Evolutionary conservation across 1,140 invertebrate species (phyloP).

Genomic region (Drosophila fuyamai): DNA sequence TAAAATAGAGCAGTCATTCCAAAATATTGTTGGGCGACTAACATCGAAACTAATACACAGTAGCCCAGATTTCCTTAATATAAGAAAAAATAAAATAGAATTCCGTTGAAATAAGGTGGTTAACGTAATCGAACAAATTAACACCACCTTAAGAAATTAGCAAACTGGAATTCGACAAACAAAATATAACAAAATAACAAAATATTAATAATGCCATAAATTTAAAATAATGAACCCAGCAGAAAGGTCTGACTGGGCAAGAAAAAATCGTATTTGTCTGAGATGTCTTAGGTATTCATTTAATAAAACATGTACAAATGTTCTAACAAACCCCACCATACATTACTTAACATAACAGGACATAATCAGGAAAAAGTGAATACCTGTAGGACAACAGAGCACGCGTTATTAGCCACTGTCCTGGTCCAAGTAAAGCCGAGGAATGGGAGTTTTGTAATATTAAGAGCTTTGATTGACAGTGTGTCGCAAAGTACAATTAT

Average conservation of each 20-base stretch:
- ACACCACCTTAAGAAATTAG: too few relatives aligned
- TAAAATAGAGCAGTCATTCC: too few relatives aligned
- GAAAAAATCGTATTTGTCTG: too few relatives aligned
- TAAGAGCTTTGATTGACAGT: slow-evolving; percentile 6
- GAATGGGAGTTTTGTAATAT: not conserved
- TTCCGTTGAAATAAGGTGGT: not conserved
- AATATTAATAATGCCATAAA: too few relatives aligned
- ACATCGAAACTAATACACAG: too few relatives aligned
- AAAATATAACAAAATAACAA: too few relatives aligned
- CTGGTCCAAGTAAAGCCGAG: not conserved
- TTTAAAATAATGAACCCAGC: not conserved
- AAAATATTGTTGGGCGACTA: too few relatives aligned
- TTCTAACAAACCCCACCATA: not conserved
- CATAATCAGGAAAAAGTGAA: too few relatives aligned
- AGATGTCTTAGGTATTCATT: too few relatives aligned
- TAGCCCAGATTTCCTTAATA: not conserved
- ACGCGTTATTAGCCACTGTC: not conserved
- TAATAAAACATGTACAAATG: not conserved
- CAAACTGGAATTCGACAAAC: not conserved
- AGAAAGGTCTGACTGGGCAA: not conserved
- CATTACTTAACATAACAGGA: too few relatives aligned
- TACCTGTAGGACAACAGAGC: not conserved
- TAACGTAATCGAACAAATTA: not conserved
- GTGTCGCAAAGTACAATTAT: not conserved
- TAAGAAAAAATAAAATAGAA: not conserved